These are phyloP conservation scores for Cephus runcator DNA, from an alignment of 2,888 invertebrate genomes.

Conservation along the genomic window DNA sequence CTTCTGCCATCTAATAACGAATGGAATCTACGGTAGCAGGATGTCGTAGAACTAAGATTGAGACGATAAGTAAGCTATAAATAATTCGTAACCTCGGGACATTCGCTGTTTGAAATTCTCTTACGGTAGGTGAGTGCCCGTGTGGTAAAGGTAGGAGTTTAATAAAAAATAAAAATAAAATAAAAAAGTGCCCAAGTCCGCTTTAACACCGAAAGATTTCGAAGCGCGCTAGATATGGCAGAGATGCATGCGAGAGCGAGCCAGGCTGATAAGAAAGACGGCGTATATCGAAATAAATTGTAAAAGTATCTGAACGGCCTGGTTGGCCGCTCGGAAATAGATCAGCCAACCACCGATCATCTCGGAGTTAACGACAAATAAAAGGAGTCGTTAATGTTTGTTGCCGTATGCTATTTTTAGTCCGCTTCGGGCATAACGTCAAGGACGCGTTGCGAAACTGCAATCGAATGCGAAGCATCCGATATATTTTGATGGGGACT, in stretches of 20 bases:
- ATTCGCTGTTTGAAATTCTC: neutral
- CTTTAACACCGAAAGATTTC: neutral
- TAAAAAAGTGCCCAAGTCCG: no score
- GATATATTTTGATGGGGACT: neutral
- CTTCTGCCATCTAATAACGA: neutral
- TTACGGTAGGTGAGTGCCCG: neutral
- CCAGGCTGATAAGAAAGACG: slow-evolving; percentile 17
- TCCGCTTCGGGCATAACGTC: slow-evolving; percentile 48
- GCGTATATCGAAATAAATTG: slow-evolving; percentile 36
- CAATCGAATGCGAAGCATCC: neutral
- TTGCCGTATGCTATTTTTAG: slow-evolving; percentile 49
- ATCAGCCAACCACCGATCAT: slow-evolving; percentile 45
- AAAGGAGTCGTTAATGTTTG: slow-evolving; percentile 51
- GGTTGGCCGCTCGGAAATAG: slow-evolving; percentile 43
- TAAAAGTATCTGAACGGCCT: slow-evolving; percentile 12
- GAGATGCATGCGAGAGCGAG: slow-evolving; percentile 16
- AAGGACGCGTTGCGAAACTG: slow-evolving; percentile 56
- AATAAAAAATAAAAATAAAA: no score
- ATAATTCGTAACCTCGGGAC: neutral
- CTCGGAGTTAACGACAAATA: slow-evolving; percentile 53
- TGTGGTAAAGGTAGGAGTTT: neutral
- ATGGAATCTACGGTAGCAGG: neutral
- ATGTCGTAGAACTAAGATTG: neutral
- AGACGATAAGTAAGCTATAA: neutral
- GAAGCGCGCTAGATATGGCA: neutral